Conservation (phyloP, 2,113 vertebrate genomes). For the Theristicus caerulescens region DNA sequence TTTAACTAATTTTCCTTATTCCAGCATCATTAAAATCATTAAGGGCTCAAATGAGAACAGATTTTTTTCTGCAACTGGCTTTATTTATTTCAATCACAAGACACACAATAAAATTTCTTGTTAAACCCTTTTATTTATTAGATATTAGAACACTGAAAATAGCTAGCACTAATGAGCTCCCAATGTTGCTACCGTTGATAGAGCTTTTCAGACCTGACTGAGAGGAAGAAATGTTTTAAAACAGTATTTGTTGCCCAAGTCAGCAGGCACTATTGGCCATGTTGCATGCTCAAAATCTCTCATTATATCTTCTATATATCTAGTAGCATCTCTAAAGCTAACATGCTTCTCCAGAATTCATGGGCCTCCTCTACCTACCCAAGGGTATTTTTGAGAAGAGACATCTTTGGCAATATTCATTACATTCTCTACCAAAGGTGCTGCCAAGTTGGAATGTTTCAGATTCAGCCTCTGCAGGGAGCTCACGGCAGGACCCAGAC, state of each 20-base stretch:
- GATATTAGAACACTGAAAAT: not conserved
- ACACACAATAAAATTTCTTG: not conserved
- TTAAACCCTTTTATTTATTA: not conserved
- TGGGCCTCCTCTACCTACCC: fast-evolving
- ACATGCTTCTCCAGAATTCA: not conserved
- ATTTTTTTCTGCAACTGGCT: not conserved
- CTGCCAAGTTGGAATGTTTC: not conserved
- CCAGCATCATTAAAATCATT: not conserved
- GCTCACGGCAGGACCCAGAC: not conserved
- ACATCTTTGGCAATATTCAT: not conserved
- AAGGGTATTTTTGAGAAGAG: not conserved
- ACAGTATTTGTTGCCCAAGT: not conserved
- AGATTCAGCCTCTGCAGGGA: not conserved
- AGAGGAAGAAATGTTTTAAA: not conserved
- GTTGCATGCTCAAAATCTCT: not conserved
- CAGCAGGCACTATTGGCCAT: not conserved
- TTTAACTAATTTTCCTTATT: not conserved
- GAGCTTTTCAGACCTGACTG: not conserved
- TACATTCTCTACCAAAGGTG: not conserved
- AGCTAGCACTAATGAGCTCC: not conserved
- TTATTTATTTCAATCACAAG: not conserved
- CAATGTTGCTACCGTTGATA: not conserved
- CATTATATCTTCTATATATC: not conserved
- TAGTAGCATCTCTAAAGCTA: not conserved
- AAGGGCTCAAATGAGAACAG: not conserved